These are phyloP conservation scores for Carcharodon carcharias DNA, from an alignment of 2,797 vertebrate genomes.

Conservation along the genomic window DNA sequence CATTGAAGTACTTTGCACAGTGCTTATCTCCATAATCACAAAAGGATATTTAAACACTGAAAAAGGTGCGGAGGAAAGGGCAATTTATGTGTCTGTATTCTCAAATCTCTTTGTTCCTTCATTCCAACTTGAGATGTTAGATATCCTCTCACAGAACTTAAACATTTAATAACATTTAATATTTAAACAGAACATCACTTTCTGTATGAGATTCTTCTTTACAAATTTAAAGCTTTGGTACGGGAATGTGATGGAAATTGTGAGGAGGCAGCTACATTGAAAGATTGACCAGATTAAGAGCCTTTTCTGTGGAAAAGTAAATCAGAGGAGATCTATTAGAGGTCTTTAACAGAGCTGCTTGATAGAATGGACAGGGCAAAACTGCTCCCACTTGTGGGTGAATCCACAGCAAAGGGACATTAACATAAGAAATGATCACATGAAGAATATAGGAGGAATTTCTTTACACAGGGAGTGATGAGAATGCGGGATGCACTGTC, in stretches of 20 bases:
- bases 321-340: no score
- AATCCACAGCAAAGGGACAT: neutral
- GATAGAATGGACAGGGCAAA: neutral
- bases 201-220: neutral
- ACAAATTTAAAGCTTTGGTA: neutral
- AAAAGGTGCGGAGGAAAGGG: neutral
- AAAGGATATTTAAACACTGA: neutral
- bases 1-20: neutral
- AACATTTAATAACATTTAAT: neutral
- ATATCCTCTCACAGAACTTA: neutral
- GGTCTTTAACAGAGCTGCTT: no score
- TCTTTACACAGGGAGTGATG: no score
- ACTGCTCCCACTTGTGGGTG: neutral
- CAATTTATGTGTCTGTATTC: no score
- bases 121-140: neutral
- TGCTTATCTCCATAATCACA: neutral
- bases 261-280: no score
- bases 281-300: no score
- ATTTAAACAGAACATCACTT: neutral
- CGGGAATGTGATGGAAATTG: no score
- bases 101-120: no score
- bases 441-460: no score
- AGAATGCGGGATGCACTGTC: no score
- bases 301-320: no score
- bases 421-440: neutral